A percentile compares a stretch with the other conserved stretches of the same genome.
These are phyloP conservation scores for Parauchenoglanis ngamensis DNA, from an alignment of 2,797 vertebrate species.

Conservation along the genomic window DNA sequence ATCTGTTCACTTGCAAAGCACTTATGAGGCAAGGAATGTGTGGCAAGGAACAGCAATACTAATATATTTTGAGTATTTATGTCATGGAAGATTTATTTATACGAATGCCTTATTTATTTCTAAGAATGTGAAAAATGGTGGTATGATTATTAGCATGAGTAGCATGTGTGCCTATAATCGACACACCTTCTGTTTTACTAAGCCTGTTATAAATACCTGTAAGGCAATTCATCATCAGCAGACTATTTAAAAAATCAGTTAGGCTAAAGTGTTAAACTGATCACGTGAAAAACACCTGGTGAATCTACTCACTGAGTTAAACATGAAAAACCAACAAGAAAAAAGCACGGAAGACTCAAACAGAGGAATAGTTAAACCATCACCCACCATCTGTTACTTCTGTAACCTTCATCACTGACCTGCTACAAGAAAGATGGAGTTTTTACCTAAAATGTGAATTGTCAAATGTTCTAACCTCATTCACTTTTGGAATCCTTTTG, in stretches of 20 bases:
- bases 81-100: neutral
- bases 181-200: neutral
- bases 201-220: neutral
- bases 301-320: neutral
- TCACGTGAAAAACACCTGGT: neutral
- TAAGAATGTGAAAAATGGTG: neutral
- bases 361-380: neutral
- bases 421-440: too few relatives aligned
- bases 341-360: neutral
- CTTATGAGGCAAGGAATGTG: neutral
- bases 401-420: neutral
- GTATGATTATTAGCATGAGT: neutral
- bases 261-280: neutral
- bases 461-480: neutral
- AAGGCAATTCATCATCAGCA: neutral
- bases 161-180: neutral
- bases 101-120: neutral
- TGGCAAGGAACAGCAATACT: neutral
- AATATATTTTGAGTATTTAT: neutral
- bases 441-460: neutral
- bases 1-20: neutral
- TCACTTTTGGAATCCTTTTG: conserved; percentile 1
- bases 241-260: neutral
- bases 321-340: neutral
- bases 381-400: neutral